phyloP scores from a whole-genome alignment of 2,113 vertebrate species.

The Oncorhynchus masou region DNA sequence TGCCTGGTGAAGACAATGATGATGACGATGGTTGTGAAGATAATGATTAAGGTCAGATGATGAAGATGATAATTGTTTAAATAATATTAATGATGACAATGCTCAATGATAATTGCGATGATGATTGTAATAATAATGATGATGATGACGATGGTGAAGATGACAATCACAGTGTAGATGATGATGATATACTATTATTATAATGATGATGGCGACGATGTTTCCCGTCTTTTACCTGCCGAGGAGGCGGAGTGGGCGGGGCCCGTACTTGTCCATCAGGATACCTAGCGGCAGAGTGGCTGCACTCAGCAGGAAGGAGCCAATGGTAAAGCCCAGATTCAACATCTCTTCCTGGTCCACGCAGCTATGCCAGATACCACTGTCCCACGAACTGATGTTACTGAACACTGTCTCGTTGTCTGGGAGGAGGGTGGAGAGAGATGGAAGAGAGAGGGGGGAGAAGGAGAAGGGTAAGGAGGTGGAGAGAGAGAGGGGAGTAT shows the following conservation, averaged over 20 bases:
- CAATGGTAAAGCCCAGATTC: conserved; percentile 86
- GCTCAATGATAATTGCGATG: no score
- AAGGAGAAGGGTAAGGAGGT: not conserved
- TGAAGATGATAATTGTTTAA: not conserved
- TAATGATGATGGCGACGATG: not conserved
- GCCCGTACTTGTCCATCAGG: conserved; percentile 77
- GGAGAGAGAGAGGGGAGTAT: not conserved
- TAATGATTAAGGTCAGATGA: not conserved
- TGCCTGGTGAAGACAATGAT: not conserved
- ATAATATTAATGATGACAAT: no score
- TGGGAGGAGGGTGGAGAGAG: not conserved
- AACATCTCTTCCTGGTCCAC: conserved; percentile 81
- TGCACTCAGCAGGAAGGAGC: conserved; percentile 85
- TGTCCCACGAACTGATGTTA: conserved; percentile 42
- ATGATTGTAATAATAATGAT: no score
- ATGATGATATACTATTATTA: no score
- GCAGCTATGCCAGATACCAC: conserved; percentile 65
- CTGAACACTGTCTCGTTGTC: conserved; percentile 44
- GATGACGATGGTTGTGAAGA: not conserved
- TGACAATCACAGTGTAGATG: no score
- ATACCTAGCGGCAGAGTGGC: conserved; percentile 79
- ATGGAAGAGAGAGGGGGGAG: not conserved
- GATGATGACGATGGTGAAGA: no score
- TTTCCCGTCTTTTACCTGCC: conserved; percentile 76
- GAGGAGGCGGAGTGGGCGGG: conserved; percentile 79